These are phyloP conservation scores for Calyptommatus sinebrachiatus DNA, from an alignment of 2,113 vertebrate species.

Conservation along the genomic window DNA sequence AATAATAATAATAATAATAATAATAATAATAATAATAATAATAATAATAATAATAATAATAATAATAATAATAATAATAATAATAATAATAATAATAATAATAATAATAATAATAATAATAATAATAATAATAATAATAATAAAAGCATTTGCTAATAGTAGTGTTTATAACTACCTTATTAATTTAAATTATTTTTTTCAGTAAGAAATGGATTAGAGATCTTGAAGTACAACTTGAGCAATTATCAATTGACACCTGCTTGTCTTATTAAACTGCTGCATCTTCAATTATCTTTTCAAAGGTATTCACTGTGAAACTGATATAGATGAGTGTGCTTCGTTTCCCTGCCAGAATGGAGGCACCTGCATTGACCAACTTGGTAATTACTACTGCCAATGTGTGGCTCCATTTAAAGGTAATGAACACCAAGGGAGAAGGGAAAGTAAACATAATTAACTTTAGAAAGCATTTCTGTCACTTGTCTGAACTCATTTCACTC, in stretches of 20 bases:
- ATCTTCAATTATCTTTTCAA: slow-evolving; percentile 54
- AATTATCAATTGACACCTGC: slow-evolving; percentile 37
- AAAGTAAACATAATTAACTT: slow-evolving; percentile 87
- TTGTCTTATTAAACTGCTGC: slow-evolving; percentile 46
- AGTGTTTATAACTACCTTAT: slow-evolving; percentile 13
- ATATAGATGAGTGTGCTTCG: slow-evolving; percentile 76
- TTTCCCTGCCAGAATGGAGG: slow-evolving; percentile 80
- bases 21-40: too few relatives aligned
- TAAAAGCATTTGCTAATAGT: slow-evolving; percentile 45
- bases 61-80: too few relatives aligned
- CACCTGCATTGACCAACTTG: slow-evolving; percentile 80
- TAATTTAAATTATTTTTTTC: slow-evolving; percentile 21
- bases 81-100: too few relatives aligned
- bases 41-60: too few relatives aligned
- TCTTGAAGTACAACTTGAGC: slow-evolving; percentile 26
- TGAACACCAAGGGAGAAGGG: slow-evolving; percentile 74
- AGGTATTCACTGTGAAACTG: slow-evolving; percentile 74
- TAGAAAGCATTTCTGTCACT: slow-evolving; percentile 78
- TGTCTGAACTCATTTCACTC: slow-evolving; percentile 74
- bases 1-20: too few relatives aligned
- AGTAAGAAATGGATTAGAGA: slow-evolving; percentile 15
- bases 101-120: too few relatives aligned
- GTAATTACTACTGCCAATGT: slow-evolving; percentile 87
- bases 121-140: slow-evolving; percentile 22
- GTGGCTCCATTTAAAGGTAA: slow-evolving; percentile 89